Conservation (phyloP, 2,113 vertebrate species). For the Alligator sinensis region DNA sequence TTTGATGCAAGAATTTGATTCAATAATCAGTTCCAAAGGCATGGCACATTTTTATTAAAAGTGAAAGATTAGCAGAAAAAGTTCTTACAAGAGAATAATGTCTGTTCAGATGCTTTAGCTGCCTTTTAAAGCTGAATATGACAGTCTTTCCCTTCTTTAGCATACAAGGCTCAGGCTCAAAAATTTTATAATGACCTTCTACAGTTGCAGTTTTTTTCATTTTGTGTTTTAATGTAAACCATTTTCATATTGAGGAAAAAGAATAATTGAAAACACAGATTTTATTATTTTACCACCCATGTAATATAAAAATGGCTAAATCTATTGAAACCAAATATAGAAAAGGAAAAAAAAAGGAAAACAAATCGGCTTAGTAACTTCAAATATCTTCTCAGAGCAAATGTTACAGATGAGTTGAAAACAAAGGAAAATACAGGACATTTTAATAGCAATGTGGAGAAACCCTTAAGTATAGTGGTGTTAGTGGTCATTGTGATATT, state of each 20-base stretch:
- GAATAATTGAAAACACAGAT: not conserved
- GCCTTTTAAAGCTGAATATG: not conserved
- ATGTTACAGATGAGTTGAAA: not conserved
- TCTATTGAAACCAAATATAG: not conserved
- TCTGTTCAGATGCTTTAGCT: rapidly evolving
- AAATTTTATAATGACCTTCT: not conserved
- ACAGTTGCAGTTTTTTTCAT: not conserved
- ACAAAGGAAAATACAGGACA: slow-evolving; percentile 12
- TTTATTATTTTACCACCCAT: not conserved
- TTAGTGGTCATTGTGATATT: slow-evolving; percentile 17
- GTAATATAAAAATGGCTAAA: not conserved
- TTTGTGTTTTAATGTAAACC: not conserved
- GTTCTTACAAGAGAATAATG: not conserved
- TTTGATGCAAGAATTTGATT: not conserved
- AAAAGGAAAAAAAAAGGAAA: not conserved
- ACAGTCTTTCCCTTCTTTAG: not conserved
- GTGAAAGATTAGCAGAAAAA: not conserved
- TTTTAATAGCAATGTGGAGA: slow-evolving; percentile 22
- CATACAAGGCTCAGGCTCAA: not conserved
- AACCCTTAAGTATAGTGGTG: not conserved
- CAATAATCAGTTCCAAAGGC: not conserved
- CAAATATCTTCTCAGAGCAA: not conserved
- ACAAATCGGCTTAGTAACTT: not conserved
- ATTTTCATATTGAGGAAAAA: not conserved
- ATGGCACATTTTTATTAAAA: not conserved